Conservation (phyloP, 2,113 vertebrate genomes). For the Otocyon megalotis region DNA sequence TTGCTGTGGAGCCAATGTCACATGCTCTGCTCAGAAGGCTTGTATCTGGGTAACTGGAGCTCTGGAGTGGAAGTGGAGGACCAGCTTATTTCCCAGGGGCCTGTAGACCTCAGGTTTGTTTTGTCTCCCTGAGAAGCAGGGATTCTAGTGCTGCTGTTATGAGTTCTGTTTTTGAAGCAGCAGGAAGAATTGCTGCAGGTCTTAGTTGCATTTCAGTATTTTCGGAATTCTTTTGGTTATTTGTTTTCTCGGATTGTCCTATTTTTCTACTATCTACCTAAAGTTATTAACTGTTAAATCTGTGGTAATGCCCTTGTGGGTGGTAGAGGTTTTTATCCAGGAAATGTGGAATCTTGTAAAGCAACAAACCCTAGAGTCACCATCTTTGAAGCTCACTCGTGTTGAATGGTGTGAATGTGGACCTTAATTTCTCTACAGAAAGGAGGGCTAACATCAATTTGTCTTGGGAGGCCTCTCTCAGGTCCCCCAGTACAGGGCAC, state of each 20-base stretch:
- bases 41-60: background rate
- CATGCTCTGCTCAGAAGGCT: background rate
- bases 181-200: background rate
- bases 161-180: background rate
- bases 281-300: constrained; percentile 1
- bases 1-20: background rate
- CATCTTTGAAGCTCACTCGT: background rate
- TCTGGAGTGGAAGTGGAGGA: background rate
- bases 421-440: background rate
- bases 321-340: background rate
- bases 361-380: background rate
- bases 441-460: background rate
- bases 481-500: too few relatives aligned
- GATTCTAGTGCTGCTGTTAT: background rate
- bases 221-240: constrained; percentile 37
- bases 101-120: background rate
- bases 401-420: background rate
- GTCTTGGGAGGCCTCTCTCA: background rate
- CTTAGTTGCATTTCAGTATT: background rate
- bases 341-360: constrained; percentile 27
- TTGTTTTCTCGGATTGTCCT: constrained; percentile 8
- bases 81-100: background rate
- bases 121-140: background rate
- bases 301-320: background rate
- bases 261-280: background rate